These are phyloP conservation scores for Solea solea DNA, from an alignment of 2,113 vertebrate species.

Conservation along the genomic window DNA sequence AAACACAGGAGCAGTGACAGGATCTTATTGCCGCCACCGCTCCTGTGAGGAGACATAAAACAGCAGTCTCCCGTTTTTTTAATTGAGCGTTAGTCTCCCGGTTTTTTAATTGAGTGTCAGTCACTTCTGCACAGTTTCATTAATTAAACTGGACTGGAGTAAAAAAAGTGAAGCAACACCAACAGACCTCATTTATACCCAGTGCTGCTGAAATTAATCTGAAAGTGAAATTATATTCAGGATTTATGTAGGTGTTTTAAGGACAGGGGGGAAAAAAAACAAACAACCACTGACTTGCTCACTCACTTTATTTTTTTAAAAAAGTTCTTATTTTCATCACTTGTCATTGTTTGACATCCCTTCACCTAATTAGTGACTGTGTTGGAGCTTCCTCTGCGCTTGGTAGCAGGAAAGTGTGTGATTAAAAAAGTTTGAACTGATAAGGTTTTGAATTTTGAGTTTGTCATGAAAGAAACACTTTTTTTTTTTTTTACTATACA, in stretches of 20 bases:
- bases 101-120: neutral
- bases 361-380: constrained; percentile 7
- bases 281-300: neutral
- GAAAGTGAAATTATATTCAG: neutral
- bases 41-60: neutral
- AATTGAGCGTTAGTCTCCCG: constrained; percentile 5
- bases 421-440: neutral
- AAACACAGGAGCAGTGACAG: neutral
- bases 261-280: neutral
- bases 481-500: too few relatives aligned
- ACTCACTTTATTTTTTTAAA: neutral
- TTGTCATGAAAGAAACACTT: neutral
- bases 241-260: constrained; percentile 6
- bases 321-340: neutral
- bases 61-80: neutral
- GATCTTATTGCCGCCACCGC: neutral
- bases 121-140: constrained; percentile 20
- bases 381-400: neutral
- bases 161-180: neutral
- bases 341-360: neutral
- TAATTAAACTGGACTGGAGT: neutral
- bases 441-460: neutral
- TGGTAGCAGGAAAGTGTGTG: neutral
- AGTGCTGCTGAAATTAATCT: neutral
- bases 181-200: neutral